Percentiles rank a stretch among this genome's conserved stretches.
Evolutionary conservation across 2,888 invertebrate species (phyloP).

Genomic region (Spicauda simplicius): DNA sequence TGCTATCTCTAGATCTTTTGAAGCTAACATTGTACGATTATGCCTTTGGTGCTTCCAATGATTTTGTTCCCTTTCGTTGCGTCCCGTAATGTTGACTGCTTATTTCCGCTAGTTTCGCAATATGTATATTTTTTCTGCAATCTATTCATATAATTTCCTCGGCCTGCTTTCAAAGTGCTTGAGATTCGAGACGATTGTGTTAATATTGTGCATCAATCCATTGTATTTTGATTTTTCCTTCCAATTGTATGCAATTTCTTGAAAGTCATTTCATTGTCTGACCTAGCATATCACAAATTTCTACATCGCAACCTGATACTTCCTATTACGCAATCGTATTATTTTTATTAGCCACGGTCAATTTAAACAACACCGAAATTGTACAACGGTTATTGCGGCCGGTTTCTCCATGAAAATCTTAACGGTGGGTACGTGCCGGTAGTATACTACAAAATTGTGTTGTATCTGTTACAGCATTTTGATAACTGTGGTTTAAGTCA

Average conservation of each 20-base stretch:
- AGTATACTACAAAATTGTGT: slow-evolving; percentile 45
- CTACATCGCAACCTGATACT: slow-evolving; percentile 23
- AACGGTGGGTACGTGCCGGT: slow-evolving; percentile 57
- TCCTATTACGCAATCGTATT: slow-evolving; percentile 39
- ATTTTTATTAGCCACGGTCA: slow-evolving; percentile 40
- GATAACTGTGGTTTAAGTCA: slow-evolving; percentile 24
- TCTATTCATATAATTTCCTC: slow-evolving; percentile 39
- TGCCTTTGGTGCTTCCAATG: slow-evolving; percentile 20
- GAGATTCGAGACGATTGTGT: slow-evolving; percentile 21
- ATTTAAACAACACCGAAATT: slow-evolving; percentile 37
- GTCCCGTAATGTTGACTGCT: slow-evolving; percentile 57
- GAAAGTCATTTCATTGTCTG: slow-evolving; percentile 30
- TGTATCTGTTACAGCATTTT: slow-evolving; percentile 35
- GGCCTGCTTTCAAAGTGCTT: slow-evolving; percentile 28
- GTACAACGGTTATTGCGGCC: slow-evolving; percentile 35
- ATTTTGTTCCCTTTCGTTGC: slow-evolving; percentile 57
- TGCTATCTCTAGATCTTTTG: slow-evolving; percentile 25
- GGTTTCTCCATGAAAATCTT: slow-evolving; percentile 47
- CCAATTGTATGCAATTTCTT: slow-evolving; percentile 4
- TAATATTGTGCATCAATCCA: slow-evolving; percentile 29
- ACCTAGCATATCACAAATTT: slow-evolving; percentile 30
- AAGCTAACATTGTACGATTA: slow-evolving; percentile 13
- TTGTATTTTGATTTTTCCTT: slow-evolving; percentile 35
- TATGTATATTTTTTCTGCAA: slow-evolving; percentile 58
- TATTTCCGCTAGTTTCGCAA: slow-evolving; percentile 69